A percentile compares a stretch with the other conserved stretches of the same genome.
phyloP scores from a whole-genome alignment of 2,797 vertebrate genomes.

The Chloroceryle amazona region DNA sequence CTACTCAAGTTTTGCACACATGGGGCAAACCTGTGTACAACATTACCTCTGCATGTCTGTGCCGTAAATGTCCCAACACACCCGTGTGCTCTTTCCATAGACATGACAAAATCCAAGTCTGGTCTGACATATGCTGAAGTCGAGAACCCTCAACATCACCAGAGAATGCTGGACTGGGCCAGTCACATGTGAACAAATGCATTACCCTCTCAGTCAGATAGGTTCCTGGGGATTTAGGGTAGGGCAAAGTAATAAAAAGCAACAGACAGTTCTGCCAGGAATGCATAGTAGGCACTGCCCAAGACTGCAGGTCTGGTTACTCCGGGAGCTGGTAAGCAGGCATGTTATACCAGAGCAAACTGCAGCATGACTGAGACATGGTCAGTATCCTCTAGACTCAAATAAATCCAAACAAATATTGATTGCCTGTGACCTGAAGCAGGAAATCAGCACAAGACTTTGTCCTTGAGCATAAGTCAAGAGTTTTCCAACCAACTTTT shows the following conservation, averaged over 20 bases:
- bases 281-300: neutral
- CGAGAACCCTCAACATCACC: neutral
- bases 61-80: neutral
- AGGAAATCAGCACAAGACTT: neutral
- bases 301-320: neutral
- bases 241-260: neutral
- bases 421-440: neutral
- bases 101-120: neutral
- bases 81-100: fast-evolving
- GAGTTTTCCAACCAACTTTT: neutral
- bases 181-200: fast-evolving
- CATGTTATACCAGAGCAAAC: fast-evolving
- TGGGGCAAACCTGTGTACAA: neutral
- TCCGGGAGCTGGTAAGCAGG: neutral
- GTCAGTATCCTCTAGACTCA: neutral
- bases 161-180: neutral
- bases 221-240: neutral
- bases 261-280: neutral
- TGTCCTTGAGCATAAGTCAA: neutral
- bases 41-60: neutral
- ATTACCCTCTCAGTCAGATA: neutral
- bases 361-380: fast-evolving
- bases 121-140: neutral
- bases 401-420: neutral
- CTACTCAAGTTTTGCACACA: neutral